Evolutionary conservation across 2,113 vertebrate species (phyloP).

Genomic region (Phylloscopus trochiloides): DNA sequence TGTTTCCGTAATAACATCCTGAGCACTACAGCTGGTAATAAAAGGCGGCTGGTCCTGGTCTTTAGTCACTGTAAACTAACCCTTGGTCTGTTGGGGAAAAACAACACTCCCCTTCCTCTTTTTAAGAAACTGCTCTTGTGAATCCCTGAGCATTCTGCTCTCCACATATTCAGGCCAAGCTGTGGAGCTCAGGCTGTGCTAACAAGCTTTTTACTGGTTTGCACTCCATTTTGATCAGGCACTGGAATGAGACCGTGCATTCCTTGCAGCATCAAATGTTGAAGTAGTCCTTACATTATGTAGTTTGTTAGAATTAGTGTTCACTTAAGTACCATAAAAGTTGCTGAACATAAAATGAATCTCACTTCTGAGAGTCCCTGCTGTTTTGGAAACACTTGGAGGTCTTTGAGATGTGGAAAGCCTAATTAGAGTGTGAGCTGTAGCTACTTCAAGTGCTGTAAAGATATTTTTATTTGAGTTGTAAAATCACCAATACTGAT

Average conservation of each 20-base stretch:
- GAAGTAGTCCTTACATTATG: neutral
- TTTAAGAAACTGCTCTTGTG: neutral
- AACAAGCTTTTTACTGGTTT: neutral
- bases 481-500: neutral
- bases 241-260: neutral
- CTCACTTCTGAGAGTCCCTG: neutral
- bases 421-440: neutral
- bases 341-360: neutral
- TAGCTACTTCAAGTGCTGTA: neutral
- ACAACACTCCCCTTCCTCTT: slow-evolving; percentile 41
- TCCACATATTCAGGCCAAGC: neutral
- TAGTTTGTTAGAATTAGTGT: neutral
- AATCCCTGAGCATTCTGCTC: neutral
- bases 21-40: neutral
- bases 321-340: neutral
- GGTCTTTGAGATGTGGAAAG: neutral
- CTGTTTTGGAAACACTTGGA: neutral
- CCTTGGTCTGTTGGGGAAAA: neutral
- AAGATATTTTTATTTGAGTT: neutral
- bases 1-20: slow-evolving; percentile 67
- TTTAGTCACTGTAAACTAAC: slow-evolving; percentile 9
- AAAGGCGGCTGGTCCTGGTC: neutral
- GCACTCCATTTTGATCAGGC: neutral
- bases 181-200: neutral
- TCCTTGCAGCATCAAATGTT: neutral